A percentile compares a stretch with the other conserved stretches of the same genome.
Evolutionary conservation across 2,797 vertebrate genomes (phyloP).

Genomic region (Sebastes goodei): DNA sequence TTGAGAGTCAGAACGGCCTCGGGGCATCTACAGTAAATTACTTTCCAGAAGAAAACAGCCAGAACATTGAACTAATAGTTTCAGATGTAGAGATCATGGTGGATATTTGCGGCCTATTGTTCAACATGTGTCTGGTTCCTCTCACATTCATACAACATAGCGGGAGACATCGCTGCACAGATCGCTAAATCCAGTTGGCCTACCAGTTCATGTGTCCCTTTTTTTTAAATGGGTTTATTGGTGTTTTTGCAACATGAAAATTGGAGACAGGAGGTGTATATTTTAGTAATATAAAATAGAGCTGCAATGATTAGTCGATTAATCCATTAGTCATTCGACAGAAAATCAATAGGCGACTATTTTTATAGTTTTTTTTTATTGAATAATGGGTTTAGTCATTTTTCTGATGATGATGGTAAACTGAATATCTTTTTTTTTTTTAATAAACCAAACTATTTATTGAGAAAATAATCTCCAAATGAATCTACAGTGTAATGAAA

Average conservation of each 20-base stretch:
- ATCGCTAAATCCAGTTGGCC: neutral
- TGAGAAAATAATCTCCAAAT: neutral
- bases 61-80: slow-evolving; percentile 5
- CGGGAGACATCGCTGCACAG: neutral
- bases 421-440: neutral
- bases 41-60: slow-evolving; percentile 17
- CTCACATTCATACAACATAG: neutral
- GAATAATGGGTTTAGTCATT: neutral
- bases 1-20: slow-evolving; percentile 26
- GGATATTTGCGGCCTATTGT: slow-evolving; percentile 6
- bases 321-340: neutral
- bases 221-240: neutral
- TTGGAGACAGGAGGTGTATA: neutral
- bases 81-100: slow-evolving; percentile 6
- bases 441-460: neutral
- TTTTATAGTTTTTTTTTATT: neutral
- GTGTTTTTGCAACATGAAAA: neutral
- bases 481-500: neutral
- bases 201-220: neutral
- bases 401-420: neutral
- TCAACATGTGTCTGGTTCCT: neutral
- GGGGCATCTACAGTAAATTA: slow-evolving; percentile 29
- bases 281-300: neutral
- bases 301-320: neutral
- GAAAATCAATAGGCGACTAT: neutral